Conservation (phyloP, 2,797 vertebrate species). For the Malurus leucopterus region DNA sequence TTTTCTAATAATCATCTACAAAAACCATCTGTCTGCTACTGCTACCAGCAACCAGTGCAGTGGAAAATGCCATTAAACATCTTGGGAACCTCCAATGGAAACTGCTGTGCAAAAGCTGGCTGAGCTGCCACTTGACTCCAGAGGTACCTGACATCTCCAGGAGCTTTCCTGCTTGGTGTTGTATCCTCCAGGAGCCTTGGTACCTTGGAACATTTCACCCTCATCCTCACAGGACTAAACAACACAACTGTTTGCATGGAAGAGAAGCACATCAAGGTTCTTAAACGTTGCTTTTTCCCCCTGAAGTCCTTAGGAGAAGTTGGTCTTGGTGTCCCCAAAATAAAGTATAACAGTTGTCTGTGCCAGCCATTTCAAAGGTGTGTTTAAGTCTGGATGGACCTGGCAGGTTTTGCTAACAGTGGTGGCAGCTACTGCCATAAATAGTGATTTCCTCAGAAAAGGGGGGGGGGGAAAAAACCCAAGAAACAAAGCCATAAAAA, state of each 20-base stretch:
- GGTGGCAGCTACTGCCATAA: background rate
- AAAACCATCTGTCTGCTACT: background rate
- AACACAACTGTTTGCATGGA: background rate
- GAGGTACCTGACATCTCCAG: background rate
- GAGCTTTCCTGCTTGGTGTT: background rate
- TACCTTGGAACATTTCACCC: background rate
- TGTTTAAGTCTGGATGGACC: background rate
- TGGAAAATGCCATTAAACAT: background rate
- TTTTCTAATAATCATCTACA: background rate
- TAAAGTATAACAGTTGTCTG: background rate
- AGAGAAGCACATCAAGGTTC: background rate
- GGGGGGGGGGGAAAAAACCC: accelerated
- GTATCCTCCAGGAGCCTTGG: background rate
- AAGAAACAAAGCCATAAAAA: background rate
- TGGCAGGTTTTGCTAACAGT: background rate
- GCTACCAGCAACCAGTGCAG: background rate
- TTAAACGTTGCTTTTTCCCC: background rate
- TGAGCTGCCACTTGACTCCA: background rate
- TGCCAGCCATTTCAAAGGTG: background rate
- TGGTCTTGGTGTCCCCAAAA: background rate
- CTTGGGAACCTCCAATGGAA: background rate
- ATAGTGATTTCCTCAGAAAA: background rate
- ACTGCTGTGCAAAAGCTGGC: background rate
- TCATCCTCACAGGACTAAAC: background rate
- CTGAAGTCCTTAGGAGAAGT: background rate